These are phyloP conservation scores for Erebia palarica DNA, from an alignment of 2,888 invertebrate species.

Conservation along the genomic window DNA sequence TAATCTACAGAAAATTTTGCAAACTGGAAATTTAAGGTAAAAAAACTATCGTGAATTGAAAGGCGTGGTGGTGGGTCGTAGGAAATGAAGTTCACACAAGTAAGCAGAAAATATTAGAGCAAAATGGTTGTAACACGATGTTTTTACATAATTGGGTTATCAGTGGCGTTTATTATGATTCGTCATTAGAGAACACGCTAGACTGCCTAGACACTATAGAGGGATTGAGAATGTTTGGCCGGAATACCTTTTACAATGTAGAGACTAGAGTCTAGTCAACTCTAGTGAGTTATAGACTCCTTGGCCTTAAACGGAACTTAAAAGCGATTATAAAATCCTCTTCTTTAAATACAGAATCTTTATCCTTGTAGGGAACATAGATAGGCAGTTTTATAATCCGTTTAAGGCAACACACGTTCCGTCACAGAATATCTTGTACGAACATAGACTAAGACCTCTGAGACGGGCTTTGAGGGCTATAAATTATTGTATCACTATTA, in stretches of 20 bases:
- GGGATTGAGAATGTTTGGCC: neutral
- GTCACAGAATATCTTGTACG: neutral
- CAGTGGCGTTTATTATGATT: no score
- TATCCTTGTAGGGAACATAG: neutral
- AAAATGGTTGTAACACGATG: no score
- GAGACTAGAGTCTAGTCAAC: neutral
- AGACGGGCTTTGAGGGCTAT: slow-evolving; percentile 6
- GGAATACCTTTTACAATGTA: slow-evolving; percentile 5
- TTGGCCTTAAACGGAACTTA: slow-evolving; percentile 3
- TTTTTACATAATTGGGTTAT: no score
- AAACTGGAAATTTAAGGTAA: no score
- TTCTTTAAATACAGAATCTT: slow-evolving; percentile 1
- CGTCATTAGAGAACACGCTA: no score
- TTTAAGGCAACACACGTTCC: slow-evolving; percentile 5
- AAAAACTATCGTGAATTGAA: no score
- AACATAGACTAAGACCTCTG: neutral
- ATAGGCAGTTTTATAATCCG: slow-evolving; percentile 9
- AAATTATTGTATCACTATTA: slow-evolving; percentile 9
- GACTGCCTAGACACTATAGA: no score
- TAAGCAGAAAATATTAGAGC: no score
- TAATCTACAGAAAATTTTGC: no score
- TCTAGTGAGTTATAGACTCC: neutral
- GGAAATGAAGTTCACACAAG: no score
- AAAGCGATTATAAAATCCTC: neutral
- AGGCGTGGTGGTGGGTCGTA: no score